These are phyloP conservation scores for Caenorhabditis remanei DNA, from an alignment of 1,140 invertebrate genomes.

Conservation along the genomic window DNA sequence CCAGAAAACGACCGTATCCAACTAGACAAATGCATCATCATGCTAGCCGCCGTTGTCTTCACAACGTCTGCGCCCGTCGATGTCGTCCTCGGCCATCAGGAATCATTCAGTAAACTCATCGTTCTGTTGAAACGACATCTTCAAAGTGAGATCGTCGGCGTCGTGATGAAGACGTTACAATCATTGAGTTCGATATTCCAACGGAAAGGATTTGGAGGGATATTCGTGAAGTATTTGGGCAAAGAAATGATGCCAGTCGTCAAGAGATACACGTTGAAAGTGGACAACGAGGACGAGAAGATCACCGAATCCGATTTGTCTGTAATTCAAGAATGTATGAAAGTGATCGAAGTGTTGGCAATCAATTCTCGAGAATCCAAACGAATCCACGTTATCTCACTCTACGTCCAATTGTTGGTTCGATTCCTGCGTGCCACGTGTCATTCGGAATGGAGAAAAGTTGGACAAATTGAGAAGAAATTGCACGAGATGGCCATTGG, in stretches of 20 bases:
- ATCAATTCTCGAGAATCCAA: constrained; percentile 84
- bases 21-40: constrained; percentile 44
- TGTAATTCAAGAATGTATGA: constrained; percentile 79
- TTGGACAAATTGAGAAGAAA: constrained; percentile 58
- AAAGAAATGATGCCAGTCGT: constrained; percentile 22
- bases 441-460: constrained; percentile 61
- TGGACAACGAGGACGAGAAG: constrained; percentile 36
- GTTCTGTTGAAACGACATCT: constrained; percentile 32
- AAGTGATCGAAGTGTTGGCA: constrained; percentile 84
- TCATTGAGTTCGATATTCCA: constrained; percentile 22
- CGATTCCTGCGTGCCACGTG: constrained; percentile 70
- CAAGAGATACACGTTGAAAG: neutral
- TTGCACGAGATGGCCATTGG: constrained; percentile 74
- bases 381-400: constrained; percentile 81
- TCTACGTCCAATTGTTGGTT: constrained; percentile 70
- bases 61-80: constrained; percentile 20
- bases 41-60: constrained; percentile 34
- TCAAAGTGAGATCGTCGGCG: constrained; percentile 52
- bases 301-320: constrained; percentile 66
- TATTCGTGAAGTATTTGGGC: constrained; percentile 20
- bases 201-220: neutral
- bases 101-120: constrained; percentile 48
- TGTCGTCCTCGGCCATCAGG: constrained; percentile 52
- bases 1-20: constrained; percentile 33
- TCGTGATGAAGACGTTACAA: constrained; percentile 34